A percentile compares a stretch with the other conserved stretches of the same genome.
phyloP scores from a whole-genome alignment of 2,113 vertebrate genomes.

The Cavia aperea region DNA sequence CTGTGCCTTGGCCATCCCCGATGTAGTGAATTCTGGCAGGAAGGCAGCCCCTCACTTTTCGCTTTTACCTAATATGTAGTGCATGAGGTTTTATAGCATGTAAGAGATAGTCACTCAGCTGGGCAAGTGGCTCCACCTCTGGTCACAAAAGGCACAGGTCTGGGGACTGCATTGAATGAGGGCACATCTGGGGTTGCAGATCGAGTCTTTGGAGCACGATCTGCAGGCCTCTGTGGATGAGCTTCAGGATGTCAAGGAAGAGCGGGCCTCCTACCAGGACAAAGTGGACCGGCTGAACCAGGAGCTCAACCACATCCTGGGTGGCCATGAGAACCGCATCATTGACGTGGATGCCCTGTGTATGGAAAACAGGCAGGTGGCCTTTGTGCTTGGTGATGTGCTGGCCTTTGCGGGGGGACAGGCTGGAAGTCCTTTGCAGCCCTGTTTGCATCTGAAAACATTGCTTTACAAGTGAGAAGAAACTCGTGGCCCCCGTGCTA shows the following conservation, averaged over 20 bases:
- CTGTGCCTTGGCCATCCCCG: not conserved
- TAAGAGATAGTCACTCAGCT: not conserved
- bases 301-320: conserved; percentile 92
- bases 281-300: conserved; percentile 92
- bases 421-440: not conserved
- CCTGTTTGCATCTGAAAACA: not conserved
- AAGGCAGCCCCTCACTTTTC: not conserved
- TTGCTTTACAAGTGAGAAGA: not conserved
- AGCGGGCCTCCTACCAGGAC: conserved; percentile 91
- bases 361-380: conserved; percentile 92
- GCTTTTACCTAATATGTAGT: not conserved
- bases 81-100: not conserved
- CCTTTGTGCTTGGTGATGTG: fast-evolving
- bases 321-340: conserved; percentile 87
- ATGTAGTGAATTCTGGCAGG: not conserved
- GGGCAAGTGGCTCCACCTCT: not conserved
- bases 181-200: conserved; percentile 76
- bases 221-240: conserved; percentile 89
- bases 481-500: not conserved
- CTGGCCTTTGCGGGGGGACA: not conserved
- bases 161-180: not conserved
- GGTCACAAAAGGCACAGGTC: not conserved
- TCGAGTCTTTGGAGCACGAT: conserved; percentile 86
- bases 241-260: conserved; percentile 90
- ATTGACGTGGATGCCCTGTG: conserved; percentile 93